phyloP scores from a whole-genome alignment of 35 echinoderm and acorn worm genomes.

The Hemicentrotus pulcherrimus region DNA sequence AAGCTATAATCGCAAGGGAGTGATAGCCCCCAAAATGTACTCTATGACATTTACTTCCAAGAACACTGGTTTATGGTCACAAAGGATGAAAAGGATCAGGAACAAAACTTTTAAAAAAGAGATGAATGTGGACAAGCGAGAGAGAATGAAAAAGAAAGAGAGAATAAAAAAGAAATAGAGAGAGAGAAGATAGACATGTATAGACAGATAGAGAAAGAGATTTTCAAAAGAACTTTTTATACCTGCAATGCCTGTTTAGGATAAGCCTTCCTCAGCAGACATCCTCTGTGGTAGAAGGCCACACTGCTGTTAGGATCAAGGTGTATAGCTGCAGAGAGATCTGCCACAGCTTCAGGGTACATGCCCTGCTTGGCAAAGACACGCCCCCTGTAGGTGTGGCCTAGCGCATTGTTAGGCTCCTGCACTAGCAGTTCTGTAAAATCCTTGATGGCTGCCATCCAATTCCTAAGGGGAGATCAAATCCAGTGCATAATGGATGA shows the following conservation, averaged over 20 bases:
- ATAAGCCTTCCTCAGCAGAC: conserved; percentile 84
- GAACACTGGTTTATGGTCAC: no score
- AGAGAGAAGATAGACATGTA: no score
- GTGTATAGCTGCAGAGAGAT: conserved; percentile 89
- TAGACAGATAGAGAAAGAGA: not conserved
- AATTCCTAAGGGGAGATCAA: conserved; percentile 61
- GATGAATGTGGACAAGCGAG: no score
- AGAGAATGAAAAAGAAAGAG: no score
- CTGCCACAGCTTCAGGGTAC: conserved; percentile 79
- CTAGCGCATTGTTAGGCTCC: conserved; percentile 94
- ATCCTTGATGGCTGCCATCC: conserved; percentile 97
- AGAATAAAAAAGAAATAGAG: no score
- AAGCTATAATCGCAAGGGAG: no score
- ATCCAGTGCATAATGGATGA: not conserved
- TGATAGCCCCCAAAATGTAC: no score
- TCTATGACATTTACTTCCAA: no score
- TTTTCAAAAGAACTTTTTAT: not conserved
- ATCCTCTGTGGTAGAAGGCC: conserved; percentile 93
- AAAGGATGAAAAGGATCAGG: no score
- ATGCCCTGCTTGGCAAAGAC: conserved; percentile 94
- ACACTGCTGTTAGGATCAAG: conserved; percentile 89
- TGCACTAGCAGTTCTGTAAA: conserved; percentile 89
- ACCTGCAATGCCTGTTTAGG: conserved; percentile 91
- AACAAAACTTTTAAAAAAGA: no score
- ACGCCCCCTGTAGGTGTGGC: conserved; percentile 81